Conservation (phyloP, 2,888 invertebrate species). For the Argynnis bischoffii region DNA sequence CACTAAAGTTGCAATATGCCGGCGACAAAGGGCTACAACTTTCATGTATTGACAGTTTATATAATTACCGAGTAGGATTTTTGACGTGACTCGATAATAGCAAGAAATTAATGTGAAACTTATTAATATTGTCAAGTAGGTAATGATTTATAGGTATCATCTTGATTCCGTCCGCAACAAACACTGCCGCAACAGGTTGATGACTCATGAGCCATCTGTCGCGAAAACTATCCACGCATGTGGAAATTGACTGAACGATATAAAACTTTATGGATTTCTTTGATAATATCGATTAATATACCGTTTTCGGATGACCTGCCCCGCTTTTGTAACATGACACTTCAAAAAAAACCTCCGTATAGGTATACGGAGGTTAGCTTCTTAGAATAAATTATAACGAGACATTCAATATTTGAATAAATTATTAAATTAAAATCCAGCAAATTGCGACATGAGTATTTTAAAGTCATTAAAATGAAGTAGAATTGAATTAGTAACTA, state of each 20-base stretch:
- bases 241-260: constrained; percentile 66
- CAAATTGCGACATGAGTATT: constrained; percentile 34
- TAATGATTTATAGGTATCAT: constrained; percentile 61
- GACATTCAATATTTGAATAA: constrained; percentile 41
- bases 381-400: constrained; percentile 46
- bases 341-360: constrained; percentile 39
- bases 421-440: constrained; percentile 35
- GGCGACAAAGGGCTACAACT: background rate
- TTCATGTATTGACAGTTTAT: background rate
- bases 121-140: constrained; percentile 42
- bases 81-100: background rate
- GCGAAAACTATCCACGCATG: constrained; percentile 73
- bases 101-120: constrained; percentile 32
- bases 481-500: constrained; percentile 41
- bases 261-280: constrained; percentile 58
- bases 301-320: constrained; percentile 58
- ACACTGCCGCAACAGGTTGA: constrained; percentile 67
- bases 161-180: constrained; percentile 68
- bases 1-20: background rate
- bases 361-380: constrained; percentile 39
- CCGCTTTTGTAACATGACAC: constrained; percentile 61
- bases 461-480: constrained; percentile 37
- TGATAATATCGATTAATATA: constrained; percentile 59
- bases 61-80: constrained; percentile 4
- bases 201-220: constrained; percentile 79